Percentiles rank a stretch among this genome's conserved stretches.
Evolutionary conservation across 2,113 vertebrate genomes (phyloP).

Genomic region (Barbus barbus): DNA sequence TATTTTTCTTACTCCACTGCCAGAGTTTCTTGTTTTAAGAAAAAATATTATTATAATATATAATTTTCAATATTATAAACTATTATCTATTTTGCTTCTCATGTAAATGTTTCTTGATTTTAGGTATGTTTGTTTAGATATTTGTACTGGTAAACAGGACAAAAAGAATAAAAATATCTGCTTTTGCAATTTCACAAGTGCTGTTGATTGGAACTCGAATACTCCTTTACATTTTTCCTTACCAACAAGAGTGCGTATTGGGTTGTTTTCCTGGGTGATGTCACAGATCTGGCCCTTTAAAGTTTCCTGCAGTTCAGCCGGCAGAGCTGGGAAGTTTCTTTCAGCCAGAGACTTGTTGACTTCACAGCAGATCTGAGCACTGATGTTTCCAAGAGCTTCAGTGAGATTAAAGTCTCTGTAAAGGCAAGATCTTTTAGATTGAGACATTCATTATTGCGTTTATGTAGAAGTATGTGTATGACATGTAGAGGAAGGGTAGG

Average conservation of each 20-base stretch:
- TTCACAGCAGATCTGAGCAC: slow-evolving; percentile 82
- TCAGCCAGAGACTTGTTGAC: slow-evolving; percentile 83
- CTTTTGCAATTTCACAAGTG: background rate
- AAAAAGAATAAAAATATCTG: background rate
- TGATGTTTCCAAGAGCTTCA: slow-evolving; percentile 81
- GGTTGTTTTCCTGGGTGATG: slow-evolving; percentile 82
- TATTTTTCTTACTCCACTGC: background rate
- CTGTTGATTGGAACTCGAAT: background rate
- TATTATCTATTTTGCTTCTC: background rate
- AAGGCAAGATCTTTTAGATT: background rate
- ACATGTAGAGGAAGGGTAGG: background rate
- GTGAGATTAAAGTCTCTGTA: slow-evolving; percentile 81
- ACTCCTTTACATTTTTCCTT: slow-evolving; percentile 59
- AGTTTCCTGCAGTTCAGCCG: slow-evolving; percentile 76
- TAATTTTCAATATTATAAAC: no score
- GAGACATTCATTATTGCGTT: no score
- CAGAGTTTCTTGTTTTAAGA: background rate
- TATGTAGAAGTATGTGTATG: background rate
- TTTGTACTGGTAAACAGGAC: background rate
- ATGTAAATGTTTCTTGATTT: background rate
- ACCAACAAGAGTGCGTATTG: slow-evolving; percentile 87
- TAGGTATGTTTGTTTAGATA: background rate
- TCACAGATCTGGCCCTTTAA: slow-evolving; percentile 85
- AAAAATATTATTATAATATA: background rate
- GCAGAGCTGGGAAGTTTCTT: slow-evolving; percentile 76